These are phyloP conservation scores for Anguilla megastoma DNA, from an alignment of 2,797 vertebrate genomes.

Conservation along the genomic window DNA sequence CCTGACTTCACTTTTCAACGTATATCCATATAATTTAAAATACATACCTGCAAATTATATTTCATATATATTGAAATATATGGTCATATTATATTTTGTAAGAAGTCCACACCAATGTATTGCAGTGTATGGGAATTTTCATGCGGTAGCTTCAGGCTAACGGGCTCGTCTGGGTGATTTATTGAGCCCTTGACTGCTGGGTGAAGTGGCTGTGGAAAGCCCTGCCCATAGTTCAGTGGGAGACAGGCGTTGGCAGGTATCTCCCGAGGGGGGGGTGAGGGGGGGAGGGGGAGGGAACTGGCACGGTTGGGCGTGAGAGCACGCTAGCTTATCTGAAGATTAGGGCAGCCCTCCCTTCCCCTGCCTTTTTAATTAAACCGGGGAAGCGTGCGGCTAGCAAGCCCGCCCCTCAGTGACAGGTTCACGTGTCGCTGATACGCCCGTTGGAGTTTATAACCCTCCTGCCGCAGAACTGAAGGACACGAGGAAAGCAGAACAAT, in stretches of 20 bases:
- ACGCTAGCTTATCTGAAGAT: constrained; percentile 56
- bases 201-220: constrained; percentile 51
- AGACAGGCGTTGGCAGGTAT: constrained; percentile 53
- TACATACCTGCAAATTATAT: too few species aligned
- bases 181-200: constrained; percentile 49
- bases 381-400: constrained; percentile 34
- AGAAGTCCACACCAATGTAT: not conserved
- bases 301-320: constrained; percentile 56
- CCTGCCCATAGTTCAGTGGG: constrained; percentile 51
- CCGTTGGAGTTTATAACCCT: not conserved
- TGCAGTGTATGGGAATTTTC: not conserved
- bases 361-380: constrained; percentile 42
- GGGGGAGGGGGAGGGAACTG: constrained; percentile 45
- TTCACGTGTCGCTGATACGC: constrained; percentile 45
- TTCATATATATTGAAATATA: too few species aligned
- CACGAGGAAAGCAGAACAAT: constrained; percentile 68
- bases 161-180: constrained; percentile 47
- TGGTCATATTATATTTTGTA: too few species aligned
- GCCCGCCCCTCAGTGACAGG: constrained; percentile 30
- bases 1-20: too few species aligned
- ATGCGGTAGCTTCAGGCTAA: constrained; percentile 8
- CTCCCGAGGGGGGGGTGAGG: constrained; percentile 37
- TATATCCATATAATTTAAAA: too few species aligned
- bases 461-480: constrained; percentile 44
- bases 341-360: constrained; percentile 47